Evolutionary conservation across 2,113 vertebrate genomes (phyloP).

Genomic region (Gobio gobio): DNA sequence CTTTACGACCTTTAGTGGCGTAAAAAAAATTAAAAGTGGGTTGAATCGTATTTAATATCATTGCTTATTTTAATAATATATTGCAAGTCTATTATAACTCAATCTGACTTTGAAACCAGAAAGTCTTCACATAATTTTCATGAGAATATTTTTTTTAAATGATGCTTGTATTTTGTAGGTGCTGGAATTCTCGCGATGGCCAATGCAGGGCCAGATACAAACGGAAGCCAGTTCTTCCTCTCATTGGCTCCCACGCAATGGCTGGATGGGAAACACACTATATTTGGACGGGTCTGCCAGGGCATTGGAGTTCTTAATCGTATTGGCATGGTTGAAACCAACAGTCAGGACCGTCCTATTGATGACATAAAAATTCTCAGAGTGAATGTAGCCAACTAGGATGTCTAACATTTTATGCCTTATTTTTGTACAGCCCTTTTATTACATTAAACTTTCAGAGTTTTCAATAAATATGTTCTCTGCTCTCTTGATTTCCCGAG

Average conservation of each 20-base stretch:
- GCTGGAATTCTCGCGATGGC: slow-evolving; percentile 97
- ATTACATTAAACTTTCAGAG: slow-evolving; percentile 40
- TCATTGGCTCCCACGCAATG: slow-evolving; percentile 89
- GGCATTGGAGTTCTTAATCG: slow-evolving; percentile 89
- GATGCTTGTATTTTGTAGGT: slow-evolving; percentile 70
- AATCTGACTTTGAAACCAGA: background rate
- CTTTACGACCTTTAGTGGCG: no score
- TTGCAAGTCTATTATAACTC: no score
- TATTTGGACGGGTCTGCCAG: slow-evolving; percentile 90
- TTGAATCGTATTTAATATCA: no score
- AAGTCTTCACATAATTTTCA: background rate
- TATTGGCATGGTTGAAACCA: slow-evolving; percentile 94
- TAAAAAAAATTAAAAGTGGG: no score
- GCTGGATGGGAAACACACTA: slow-evolving; percentile 94
- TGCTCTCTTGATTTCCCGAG: background rate
- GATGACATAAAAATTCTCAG: slow-evolving; percentile 92
- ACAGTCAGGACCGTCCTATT: slow-evolving; percentile 87
- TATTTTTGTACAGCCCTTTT: slow-evolving; percentile 53
- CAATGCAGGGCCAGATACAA: slow-evolving; percentile 92
- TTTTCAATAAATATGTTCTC: slow-evolving; percentile 17
- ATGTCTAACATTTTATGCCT: background rate
- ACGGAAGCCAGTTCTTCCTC: slow-evolving; percentile 96
- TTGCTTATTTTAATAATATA: no score
- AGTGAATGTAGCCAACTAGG: slow-evolving; percentile 76
- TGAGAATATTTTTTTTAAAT: background rate